These are phyloP conservation scores for Larimichthys polyactis DNA, from an alignment of 2,113 vertebrate species.

Conservation along the genomic window DNA sequence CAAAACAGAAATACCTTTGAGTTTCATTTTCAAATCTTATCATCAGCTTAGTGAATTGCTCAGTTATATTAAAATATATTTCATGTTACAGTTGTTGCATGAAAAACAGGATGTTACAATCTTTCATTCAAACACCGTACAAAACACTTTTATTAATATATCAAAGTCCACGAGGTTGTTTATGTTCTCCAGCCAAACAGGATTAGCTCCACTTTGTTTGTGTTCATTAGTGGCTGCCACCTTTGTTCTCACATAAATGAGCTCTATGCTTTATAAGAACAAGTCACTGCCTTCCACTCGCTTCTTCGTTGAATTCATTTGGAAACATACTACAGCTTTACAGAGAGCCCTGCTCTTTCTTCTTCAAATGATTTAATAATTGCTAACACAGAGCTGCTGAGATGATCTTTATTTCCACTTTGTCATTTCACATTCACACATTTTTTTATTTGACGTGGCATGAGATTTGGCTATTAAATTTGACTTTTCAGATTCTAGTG, in stretches of 20 bases:
- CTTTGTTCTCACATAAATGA: slow-evolving; percentile 20
- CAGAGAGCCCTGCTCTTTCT: not conserved
- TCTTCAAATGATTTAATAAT: slow-evolving; percentile 1
- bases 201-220: slow-evolving; percentile 18
- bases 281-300: not conserved
- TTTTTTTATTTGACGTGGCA: not conserved
- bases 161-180: not conserved
- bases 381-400: slow-evolving; percentile 35
- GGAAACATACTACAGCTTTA: slow-evolving; percentile 8
- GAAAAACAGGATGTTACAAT: not conserved
- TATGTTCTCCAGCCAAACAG: slow-evolving; percentile 1
- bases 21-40: no score
- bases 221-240: not conserved
- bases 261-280: slow-evolving; percentile 12
- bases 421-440: slow-evolving; percentile 9
- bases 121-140: no score
- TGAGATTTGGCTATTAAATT: slow-evolving; percentile 38
- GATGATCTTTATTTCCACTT: slow-evolving; percentile 17
- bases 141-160: not conserved
- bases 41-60: no score
- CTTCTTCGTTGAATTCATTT: slow-evolving; percentile 10
- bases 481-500: slow-evolving; percentile 33
- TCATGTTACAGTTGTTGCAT: not conserved
- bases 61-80: no score
- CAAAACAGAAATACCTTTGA: no score